Conservation (phyloP, 2,888 invertebrate genomes). For the Drosophila koepferae region DNA sequence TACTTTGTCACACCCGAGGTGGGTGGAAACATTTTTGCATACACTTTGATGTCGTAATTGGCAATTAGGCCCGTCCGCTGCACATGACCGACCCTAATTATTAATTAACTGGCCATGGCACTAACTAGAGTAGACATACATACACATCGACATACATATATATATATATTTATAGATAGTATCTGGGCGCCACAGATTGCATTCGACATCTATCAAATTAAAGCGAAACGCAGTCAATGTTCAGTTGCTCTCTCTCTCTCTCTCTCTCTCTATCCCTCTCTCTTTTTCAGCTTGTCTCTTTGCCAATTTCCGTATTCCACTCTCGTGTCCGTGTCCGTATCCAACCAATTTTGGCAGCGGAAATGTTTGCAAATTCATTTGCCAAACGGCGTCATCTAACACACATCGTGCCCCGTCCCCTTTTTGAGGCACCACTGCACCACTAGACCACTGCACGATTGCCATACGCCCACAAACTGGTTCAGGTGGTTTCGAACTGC, state of each 20-base stretch:
- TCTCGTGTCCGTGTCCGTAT: conserved; percentile 55
- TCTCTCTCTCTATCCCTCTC: neutral
- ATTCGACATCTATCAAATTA: conserved; percentile 67
- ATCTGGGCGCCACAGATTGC: conserved; percentile 17
- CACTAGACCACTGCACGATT: neutral
- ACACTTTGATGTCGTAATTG: conserved; percentile 75
- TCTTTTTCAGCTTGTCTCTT: conserved; percentile 4
- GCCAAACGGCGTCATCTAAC: conserved; percentile 77
- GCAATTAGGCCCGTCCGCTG: conserved; percentile 63
- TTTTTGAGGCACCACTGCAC: neutral
- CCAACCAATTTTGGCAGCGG: conserved; percentile 65
- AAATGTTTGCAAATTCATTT: conserved; percentile 79
- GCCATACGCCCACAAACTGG: conserved; percentile 1
- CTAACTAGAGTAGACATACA: neutral
- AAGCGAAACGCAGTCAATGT: conserved; percentile 52
- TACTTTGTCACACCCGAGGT: conserved; percentile 98
- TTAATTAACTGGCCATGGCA: conserved; percentile 66
- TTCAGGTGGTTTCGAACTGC: conserved; percentile 16
- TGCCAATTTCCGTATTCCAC: conserved; percentile 53
- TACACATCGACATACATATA: neutral
- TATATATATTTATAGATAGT: neutral
- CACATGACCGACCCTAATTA: conserved; percentile 56
- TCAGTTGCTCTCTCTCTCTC: neutral
- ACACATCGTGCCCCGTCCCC: conserved; percentile 31
- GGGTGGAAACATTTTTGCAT: conserved; percentile 76